phyloP scores from a whole-genome alignment of 2,113 vertebrate genomes.

The Gambusia affinis region DNA sequence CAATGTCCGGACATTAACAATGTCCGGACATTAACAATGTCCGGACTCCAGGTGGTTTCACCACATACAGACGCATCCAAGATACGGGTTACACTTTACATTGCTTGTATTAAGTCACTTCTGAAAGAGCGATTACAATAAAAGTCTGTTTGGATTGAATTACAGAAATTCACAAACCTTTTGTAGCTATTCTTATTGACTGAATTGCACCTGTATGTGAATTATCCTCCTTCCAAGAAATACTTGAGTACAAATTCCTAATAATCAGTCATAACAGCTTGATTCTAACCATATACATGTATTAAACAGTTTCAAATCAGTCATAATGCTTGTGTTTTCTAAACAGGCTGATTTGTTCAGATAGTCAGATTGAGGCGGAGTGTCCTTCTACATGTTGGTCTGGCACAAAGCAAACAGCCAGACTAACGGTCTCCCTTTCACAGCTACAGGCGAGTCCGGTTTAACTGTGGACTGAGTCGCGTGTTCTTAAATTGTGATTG shows the following conservation, averaged over 20 bases:
- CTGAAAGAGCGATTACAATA: no score
- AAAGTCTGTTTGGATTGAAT: no score
- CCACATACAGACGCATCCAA: neutral
- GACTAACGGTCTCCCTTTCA: neutral
- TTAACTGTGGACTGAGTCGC: slow-evolving; percentile 3
- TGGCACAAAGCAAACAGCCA: slow-evolving; percentile 11
- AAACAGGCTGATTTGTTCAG: neutral
- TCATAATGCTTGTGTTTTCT: neutral
- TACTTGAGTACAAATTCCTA: no score
- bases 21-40: neutral
- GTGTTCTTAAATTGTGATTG: neutral
- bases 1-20: neutral
- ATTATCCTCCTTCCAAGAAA: no score
- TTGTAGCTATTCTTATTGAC: no score
- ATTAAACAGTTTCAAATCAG: no score
- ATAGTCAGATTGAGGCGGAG: neutral
- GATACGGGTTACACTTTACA: no score
- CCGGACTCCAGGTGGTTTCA: neutral
- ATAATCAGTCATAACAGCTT: no score
- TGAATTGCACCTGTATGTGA: no score
- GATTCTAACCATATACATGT: no score
- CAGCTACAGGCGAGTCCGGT: neutral
- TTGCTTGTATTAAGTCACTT: no score
- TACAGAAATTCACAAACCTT: no score
- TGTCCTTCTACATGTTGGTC: neutral